Evolutionary conservation across 2,113 vertebrate species (phyloP), one percentile per base, ranked within the genome.

Genomic region (Lagopus leucura): DNA sequence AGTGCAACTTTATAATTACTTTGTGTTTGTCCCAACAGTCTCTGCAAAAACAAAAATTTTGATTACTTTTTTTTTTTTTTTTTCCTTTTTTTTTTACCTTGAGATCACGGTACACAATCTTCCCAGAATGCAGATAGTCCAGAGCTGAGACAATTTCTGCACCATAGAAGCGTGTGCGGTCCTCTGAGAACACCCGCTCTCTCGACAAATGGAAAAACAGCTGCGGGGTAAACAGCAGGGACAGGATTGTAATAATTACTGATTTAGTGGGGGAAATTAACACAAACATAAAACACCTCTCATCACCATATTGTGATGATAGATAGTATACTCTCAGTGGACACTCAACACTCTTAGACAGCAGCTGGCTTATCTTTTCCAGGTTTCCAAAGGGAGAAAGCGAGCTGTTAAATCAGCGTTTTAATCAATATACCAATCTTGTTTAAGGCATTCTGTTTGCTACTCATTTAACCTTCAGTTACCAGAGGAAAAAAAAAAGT

Each of bases 121-220:
- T 99, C 97, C 99, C 99, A 58, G 99, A 99, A 97, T 99, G 99
- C 97, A 99, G 98, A 98, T 99, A 99, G 98, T 99, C 98, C 92
- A 99, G 98, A 92, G 99, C 99, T 70, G 99, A 99, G 97, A 99
- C 99, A 96, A 99, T 99, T 98, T 99, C 99, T 94, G 99, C 99
- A 76, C 99, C 99, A 93, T 99, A 99, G 98, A 99, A 99, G 97
- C 99, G 99, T 88, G 99, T 99, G 97, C 99, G 99, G 97, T 99
- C 99, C 98, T 99, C 99, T 34, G 99, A 99, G 98, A 99, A 99
- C 98, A 99, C 98, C 91, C 99, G 98, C 98, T 99, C 99, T 99
- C 99, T 99, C 98, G 99, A 99, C 99, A 99, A 99, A 99, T 99
- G 99, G 99, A 99, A 99, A 99, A 99, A 99, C 99, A 99, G 99